Evolutionary conservation across 2,888 invertebrate species (phyloP), one percentile per base, ranked within the genome.

Genomic region (Sarcophaga variegata): DNA sequence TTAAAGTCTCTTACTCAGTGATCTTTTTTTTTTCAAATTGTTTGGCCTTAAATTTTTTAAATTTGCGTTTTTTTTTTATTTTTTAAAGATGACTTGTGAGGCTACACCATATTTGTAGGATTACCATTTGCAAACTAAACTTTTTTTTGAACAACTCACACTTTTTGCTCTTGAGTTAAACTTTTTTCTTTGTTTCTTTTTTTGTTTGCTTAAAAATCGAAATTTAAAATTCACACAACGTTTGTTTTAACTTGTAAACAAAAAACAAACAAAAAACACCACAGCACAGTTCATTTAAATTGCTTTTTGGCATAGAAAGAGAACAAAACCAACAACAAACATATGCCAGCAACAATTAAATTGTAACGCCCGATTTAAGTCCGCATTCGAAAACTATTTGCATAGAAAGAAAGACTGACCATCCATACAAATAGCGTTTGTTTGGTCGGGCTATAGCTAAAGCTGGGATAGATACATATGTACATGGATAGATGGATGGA

Each of bases 151-250:
- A 37, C 37, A 8, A 37, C 37, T 37, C 37, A 37, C 37, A 37
- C 10, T 37, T 37, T 37, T 10, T 37, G 37, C 37, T 37, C 37
- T 37, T 2, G 10, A 37, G 10, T 10, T 37, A 37, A 37, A 37
- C 37, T 37, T 37, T 37, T 37, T 37, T 37, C 37, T 10, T 37
- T 37, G 6, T 37, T 37, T 1, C 37, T 37, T 37, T 37, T 37
- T 10, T 10, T 37, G 8, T 37, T 37, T 37, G 37, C 10, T 37
- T 37, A 10, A 37, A 37, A 37, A 37, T 59, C 20, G 49, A 74
- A 86, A 86, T 83, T 86, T 80, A 80, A 81, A 77, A 83, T 83
- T 83, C 83, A 63, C 17, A 37, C 25, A 45, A 77, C 80, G 83
- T 81, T 72, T 69, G 64, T 59, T 78, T 54, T 54, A 12, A 17